Evolutionary conservation across 2,113 vertebrate species (phyloP).

Genomic region (Protomyctophum bolini): DNA sequence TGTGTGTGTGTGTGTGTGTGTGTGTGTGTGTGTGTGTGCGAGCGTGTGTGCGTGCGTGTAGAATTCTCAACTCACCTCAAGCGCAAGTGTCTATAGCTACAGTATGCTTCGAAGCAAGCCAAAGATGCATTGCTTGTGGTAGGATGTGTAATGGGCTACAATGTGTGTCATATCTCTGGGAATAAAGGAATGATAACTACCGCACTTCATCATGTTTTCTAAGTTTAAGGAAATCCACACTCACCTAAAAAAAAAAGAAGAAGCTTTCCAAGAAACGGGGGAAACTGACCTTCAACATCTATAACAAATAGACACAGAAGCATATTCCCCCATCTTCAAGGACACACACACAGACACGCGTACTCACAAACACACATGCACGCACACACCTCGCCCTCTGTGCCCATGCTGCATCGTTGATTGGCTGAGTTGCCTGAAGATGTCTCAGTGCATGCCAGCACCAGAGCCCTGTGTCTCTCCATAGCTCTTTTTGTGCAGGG

Average conservation of each 20-base stretch:
- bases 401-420: conserved; percentile 55
- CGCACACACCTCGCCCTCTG: conserved; percentile 30
- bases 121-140: too few species aligned
- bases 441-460: conserved; percentile 51
- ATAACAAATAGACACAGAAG: conserved; percentile 49
- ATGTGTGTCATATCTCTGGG: not conserved
- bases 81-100: not conserved
- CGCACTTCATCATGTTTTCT: not conserved
- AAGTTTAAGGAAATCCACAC: not conserved
- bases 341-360: conserved; percentile 28
- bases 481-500: conserved; percentile 52
- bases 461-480: conserved; percentile 30
- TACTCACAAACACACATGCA: conserved; percentile 34
- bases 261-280: conserved; percentile 29
- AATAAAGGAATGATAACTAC: not conserved
- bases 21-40: too few species aligned
- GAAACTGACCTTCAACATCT: conserved; percentile 57
- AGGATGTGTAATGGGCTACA: not conserved
- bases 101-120: too few species aligned
- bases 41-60: not conserved
- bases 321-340: conserved; percentile 41
- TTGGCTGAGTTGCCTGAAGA: conserved; percentile 63
- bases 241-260: conserved; percentile 4
- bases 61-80: not conserved
- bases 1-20: too few species aligned